A percentile compares a stretch with the other conserved stretches of the same genome.
Conservation (phyloP, 2,113 vertebrate genomes). For the Entomyzon cyanotis region DNA sequence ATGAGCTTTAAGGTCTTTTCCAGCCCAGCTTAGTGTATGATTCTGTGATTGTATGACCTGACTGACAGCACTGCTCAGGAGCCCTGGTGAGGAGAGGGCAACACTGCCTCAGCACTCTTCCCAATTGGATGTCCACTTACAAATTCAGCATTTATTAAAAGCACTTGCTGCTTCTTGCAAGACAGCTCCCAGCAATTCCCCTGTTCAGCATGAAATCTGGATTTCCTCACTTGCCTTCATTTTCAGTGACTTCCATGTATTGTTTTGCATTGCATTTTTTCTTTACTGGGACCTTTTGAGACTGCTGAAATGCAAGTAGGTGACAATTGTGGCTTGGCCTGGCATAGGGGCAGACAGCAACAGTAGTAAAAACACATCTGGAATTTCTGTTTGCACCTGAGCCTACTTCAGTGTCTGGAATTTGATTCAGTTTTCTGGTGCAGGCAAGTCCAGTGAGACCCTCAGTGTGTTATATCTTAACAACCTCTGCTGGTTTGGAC, state of each 20-base stretch:
- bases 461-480: not conserved
- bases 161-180: not conserved
- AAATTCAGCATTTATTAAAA: not conserved
- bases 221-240: not conserved
- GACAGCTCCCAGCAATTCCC: not conserved
- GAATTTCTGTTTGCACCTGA: not conserved
- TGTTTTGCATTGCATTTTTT: not conserved
- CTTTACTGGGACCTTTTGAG: not conserved
- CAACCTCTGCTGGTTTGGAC: not conserved
- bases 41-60: not conserved
- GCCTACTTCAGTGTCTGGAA: not conserved
- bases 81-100: not conserved
- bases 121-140: not conserved
- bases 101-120: not conserved
- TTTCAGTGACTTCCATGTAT: not conserved
- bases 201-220: not conserved
- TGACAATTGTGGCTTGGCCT: not conserved
- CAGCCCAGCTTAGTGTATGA: accelerated
- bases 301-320: not conserved
- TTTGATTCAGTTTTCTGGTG: not conserved
- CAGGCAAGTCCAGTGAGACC: not conserved
- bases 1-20: not conserved
- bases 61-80: not conserved
- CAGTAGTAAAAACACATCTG: not conserved
- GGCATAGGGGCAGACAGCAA: not conserved